Conservation (phyloP, 2,113 vertebrate species). For the Notothenia coriiceps region DNA sequence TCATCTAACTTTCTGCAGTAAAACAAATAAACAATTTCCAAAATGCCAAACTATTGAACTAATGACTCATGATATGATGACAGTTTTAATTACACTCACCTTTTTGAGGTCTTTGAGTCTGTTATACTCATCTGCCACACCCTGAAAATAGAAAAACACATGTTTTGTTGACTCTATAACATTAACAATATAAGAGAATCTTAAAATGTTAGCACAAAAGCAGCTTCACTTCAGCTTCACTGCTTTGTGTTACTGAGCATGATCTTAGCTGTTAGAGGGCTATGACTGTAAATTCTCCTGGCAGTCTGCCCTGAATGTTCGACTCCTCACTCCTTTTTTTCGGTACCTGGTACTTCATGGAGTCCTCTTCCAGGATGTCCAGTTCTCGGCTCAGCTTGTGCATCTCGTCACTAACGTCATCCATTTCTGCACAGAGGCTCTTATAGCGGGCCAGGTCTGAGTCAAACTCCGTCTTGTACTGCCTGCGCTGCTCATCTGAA, state of each 20-base stretch:
- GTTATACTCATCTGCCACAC: slow-evolving; percentile 88
- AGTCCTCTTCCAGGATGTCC: slow-evolving; percentile 82
- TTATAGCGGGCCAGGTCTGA: slow-evolving; percentile 84
- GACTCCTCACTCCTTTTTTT: slow-evolving; percentile 4
- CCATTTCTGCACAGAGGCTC: slow-evolving; percentile 86
- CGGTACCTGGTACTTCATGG: slow-evolving; percentile 86
- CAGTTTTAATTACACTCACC: slow-evolving; percentile 74
- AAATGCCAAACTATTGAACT: neutral
- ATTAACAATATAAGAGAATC: neutral
- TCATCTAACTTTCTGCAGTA: neutral
- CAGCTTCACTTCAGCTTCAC: neutral
- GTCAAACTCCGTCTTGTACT: slow-evolving; percentile 88
- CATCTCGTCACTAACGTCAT: slow-evolving; percentile 85
- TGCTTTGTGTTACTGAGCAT: neutral
- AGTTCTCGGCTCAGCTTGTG: slow-evolving; percentile 85
- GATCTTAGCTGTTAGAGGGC: neutral
- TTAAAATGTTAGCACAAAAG: neutral
- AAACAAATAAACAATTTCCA: neutral
- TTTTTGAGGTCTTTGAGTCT: slow-evolving; percentile 86
- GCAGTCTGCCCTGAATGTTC: neutral
- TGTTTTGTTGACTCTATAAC: neutral
- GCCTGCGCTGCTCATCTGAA: slow-evolving; percentile 80
- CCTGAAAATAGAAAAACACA: slow-evolving; percentile 69
- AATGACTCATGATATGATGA: neutral
- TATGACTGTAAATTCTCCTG: slow-evolving; percentile 15